Conservation (phyloP, 2,888 invertebrate species). For the Amphipyra berbera region DNA sequence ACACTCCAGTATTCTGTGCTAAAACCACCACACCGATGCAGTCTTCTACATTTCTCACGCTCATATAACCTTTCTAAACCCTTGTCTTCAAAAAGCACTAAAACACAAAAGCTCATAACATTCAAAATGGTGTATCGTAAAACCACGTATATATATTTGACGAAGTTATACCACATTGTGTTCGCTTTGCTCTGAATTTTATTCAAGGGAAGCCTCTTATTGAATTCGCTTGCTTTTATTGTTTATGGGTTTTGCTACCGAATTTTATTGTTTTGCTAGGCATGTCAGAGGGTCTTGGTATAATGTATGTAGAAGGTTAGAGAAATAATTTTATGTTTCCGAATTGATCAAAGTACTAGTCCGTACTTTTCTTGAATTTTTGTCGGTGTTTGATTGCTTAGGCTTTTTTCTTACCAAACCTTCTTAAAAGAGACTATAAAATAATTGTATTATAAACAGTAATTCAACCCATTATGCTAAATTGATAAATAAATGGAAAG, state of each 20-base stretch:
- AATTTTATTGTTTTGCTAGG: constrained; percentile 36
- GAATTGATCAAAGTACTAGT: too few relatives aligned
- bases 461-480: too few relatives aligned
- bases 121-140: constrained; percentile 39
- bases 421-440: too few relatives aligned
- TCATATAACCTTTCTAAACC: neutral
- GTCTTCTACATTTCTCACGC: neutral
- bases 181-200: constrained; percentile 13
- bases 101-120: constrained; percentile 32
- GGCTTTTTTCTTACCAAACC: too few relatives aligned
- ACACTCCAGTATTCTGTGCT: too few relatives aligned
- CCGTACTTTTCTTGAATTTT: too few relatives aligned
- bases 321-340: constrained; percentile 25
- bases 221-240: constrained; percentile 41
- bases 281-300: constrained; percentile 13
- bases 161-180: constrained; percentile 14
- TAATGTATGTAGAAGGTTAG: constrained; percentile 4
- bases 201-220: constrained; percentile 26
- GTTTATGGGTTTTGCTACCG: constrained; percentile 17
- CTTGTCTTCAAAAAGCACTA: constrained; percentile 15
- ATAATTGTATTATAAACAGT: too few relatives aligned
- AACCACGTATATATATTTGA: constrained; percentile 27
- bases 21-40: too few relatives aligned
- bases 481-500: too few relatives aligned
- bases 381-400: too few relatives aligned